Conservation (phyloP, 2,113 vertebrate genomes). For the Oryzias woworae region DNA sequence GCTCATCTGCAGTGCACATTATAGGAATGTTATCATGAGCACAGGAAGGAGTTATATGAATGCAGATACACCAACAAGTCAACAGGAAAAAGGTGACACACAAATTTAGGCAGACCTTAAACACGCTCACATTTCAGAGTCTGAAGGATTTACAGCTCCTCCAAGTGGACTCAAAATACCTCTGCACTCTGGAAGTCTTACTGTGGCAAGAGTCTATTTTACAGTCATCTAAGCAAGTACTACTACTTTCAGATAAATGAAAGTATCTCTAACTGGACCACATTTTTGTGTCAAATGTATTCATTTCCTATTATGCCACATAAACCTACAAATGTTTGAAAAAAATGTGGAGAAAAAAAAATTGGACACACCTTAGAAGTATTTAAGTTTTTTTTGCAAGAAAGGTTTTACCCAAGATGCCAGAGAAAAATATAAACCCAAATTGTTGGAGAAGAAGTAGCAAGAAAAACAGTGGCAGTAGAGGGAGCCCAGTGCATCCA, state of each 20-base stretch:
- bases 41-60: constrained; percentile 57
- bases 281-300: not conserved
- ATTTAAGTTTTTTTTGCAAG: not conserved
- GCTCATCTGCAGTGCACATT: constrained; percentile 46
- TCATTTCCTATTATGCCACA: not conserved
- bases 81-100: constrained; percentile 51
- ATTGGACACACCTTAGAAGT: constrained; percentile 4
- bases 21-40: constrained; percentile 63
- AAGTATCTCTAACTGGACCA: not conserved
- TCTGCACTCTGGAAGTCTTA: constrained; percentile 25
- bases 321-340: not conserved
- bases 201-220: not conserved
- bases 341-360: constrained; percentile 8
- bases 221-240: not conserved
- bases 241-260: constrained; percentile 3
- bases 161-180: constrained; percentile 52
- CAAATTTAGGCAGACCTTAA: constrained; percentile 5
- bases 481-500: constrained; percentile 43
- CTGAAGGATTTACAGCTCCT: constrained; percentile 57
- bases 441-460: constrained; percentile 42
- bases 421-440: constrained; percentile 21
- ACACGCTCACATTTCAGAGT: constrained; percentile 8
- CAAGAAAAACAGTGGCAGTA: constrained; percentile 14
- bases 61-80: constrained; percentile 50
- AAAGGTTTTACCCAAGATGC: constrained; percentile 27